Evolutionary conservation across 2,888 invertebrate genomes (phyloP).

Genomic region (Celastrina argiolus): DNA sequence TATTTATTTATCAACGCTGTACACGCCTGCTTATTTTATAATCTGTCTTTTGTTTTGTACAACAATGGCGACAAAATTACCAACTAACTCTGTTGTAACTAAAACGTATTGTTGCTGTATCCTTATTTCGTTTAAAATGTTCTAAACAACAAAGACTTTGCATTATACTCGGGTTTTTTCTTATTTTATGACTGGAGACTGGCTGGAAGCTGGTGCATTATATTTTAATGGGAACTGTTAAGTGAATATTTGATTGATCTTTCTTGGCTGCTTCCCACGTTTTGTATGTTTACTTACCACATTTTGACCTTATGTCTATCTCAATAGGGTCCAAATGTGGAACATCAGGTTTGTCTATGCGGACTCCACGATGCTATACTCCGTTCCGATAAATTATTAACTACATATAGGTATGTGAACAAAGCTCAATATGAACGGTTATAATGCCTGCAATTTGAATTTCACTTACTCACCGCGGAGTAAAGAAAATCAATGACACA

Average conservation of each 20-base stretch:
- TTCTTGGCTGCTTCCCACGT: background rate
- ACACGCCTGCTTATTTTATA: conserved; percentile 16
- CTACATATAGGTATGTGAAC: no score
- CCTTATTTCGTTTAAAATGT: background rate
- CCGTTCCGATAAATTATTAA: no score
- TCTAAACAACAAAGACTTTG: conserved; percentile 15
- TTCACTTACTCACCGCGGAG: no score
- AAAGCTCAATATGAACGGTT: no score
- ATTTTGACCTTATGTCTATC: no score
- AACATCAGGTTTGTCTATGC: no score
- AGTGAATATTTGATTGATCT: background rate
- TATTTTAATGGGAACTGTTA: conserved; percentile 1
- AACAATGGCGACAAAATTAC: conserved; percentile 20
- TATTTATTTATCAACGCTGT: background rate
- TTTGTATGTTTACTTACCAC: background rate
- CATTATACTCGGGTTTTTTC: conserved; percentile 1
- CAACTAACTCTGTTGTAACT: conserved; percentile 18
- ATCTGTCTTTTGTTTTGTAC: conserved; percentile 16
- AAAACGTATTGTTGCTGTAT: conserved; percentile 11
- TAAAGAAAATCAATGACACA: no score
- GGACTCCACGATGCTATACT: no score
- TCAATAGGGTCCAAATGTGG: no score
- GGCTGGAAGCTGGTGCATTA: background rate
- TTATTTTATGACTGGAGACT: background rate
- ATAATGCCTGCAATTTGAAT: no score